phyloP scores from a whole-genome alignment of 2,113 vertebrate species.

The Semicossyphus pulcher region DNA sequence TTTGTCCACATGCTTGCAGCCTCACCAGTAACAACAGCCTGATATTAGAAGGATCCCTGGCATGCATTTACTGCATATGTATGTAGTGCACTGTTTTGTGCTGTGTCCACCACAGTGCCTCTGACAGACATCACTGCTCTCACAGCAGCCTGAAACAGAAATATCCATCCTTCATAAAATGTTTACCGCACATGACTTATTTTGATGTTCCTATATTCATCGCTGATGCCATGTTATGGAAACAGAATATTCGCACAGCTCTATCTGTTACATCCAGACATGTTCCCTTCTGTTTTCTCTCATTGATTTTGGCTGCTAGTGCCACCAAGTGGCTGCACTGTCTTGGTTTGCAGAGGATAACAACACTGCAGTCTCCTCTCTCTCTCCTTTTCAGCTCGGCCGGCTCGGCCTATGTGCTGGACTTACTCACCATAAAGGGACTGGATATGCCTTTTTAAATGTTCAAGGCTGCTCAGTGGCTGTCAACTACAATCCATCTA shows the following conservation, averaged over 20 bases:
- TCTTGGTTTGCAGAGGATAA: constrained; percentile 23
- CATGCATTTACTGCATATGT: constrained; percentile 29
- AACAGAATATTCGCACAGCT: constrained; percentile 54
- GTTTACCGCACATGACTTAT: constrained; percentile 67
- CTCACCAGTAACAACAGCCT: constrained; percentile 17
- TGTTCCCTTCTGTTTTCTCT: constrained; percentile 9
- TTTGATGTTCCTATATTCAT: constrained; percentile 58
- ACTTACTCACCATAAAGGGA: constrained; percentile 12
- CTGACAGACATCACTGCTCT: constrained; percentile 52
- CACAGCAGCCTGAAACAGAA: constrained; percentile 52
- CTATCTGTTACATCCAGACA: constrained; percentile 39
- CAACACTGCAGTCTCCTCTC: constrained; percentile 33
- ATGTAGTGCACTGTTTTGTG: neutral
- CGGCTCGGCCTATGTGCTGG: constrained; percentile 27
- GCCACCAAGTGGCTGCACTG: constrained; percentile 80
- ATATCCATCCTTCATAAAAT: constrained; percentile 64
- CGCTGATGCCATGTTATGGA: constrained; percentile 36
- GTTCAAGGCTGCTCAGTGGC: constrained; percentile 29
- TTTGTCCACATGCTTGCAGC: constrained; percentile 61
- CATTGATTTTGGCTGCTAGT: constrained; percentile 83
- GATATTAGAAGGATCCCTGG: constrained; percentile 1
- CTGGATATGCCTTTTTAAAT: constrained; percentile 27
- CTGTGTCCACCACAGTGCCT: constrained; percentile 37
- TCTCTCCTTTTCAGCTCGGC: constrained; percentile 7
- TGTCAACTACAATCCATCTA: constrained; percentile 47